phyloP scores from a whole-genome alignment of 1,140 invertebrate genomes.

The Drosophila aff. region DNA sequence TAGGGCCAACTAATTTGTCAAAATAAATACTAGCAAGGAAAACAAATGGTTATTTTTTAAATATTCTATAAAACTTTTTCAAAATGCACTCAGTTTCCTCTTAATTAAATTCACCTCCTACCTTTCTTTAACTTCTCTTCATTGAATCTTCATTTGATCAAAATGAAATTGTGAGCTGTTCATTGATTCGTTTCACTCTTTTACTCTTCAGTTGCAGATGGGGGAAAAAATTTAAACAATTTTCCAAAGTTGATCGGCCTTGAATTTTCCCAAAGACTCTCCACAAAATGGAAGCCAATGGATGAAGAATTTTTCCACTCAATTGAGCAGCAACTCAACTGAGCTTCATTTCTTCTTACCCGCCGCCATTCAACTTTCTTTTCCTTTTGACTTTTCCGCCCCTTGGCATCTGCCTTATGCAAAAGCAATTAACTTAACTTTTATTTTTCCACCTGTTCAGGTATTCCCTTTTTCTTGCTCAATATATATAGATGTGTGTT shows the following conservation, averaged over 20 bases:
- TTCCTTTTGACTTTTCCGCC: constrained; percentile 37
- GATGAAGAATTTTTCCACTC: constrained; percentile 73
- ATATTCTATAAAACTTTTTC: too few species aligned
- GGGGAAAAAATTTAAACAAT: constrained; percentile 20
- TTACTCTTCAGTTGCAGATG: neutral
- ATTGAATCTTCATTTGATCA: constrained; percentile 17
- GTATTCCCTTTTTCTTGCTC: constrained; percentile 22
- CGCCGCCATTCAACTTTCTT: constrained; percentile 21
- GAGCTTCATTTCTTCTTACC: constrained; percentile 20
- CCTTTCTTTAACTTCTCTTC: neutral
- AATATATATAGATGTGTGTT: constrained; percentile 11
- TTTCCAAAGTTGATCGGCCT: constrained; percentile 22
- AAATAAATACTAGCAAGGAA: too few species aligned
- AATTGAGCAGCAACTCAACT: constrained; percentile 72
- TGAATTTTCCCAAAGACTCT: constrained; percentile 14
- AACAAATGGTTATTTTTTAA: too few species aligned
- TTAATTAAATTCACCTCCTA: neutral
- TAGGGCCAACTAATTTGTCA: neutral
- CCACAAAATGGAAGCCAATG: constrained; percentile 68
- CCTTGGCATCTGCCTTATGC: constrained; percentile 58
- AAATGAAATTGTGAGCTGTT: constrained; percentile 19
- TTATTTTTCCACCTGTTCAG: constrained; percentile 45
- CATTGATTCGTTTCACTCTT: constrained; percentile 19
- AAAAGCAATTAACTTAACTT: constrained; percentile 78
- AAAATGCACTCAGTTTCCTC: neutral